Base-by-base conservation (phyloP, 2,888 invertebrate species). In the Chelonus formosanus region DNA sequence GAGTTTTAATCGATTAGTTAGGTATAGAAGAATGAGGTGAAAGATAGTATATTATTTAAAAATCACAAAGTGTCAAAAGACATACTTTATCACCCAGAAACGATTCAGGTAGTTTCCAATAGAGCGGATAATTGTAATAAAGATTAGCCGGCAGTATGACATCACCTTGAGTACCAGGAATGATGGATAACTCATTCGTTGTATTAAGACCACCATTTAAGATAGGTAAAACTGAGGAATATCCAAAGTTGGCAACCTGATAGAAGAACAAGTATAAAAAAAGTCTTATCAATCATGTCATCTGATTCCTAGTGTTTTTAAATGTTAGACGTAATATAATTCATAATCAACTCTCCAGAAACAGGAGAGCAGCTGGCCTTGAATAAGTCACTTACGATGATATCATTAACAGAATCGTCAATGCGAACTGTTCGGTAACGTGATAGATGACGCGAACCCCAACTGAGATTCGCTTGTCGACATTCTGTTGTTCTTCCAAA, bases 401-500 rank as follows among this genome's bases (percentile, higher is more conserved):
- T 75, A 58, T 82, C 80, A 64, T 75, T 75, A 58, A 76, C 71
- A 0, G 80, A 78, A n/a, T 80, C 79, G 55, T 82, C 82, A 60
- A 83, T 73, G 53, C 78, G 78, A 67, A 83, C 78, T 67, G 77
- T 72, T 71, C 87, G 78, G 63, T 85, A 80, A 58, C 88, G 85
- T 54, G 88, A 85, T 68, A 89, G 87, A 76, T 91, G 88, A 48
- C 93, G 89, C 81, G 94, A 92, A 6, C 92, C 92, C 90, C 97
- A 94, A 0, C 92, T 90, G 68, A 93, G 90, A 35, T 89, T 88
- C 0, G 95, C 93, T 83, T 96, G 94, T 44, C 88, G 86, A 83
- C 98, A 98, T 62, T 88, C 88, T 3, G 90, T 87, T 57, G 93
- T 92, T 76, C 96, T 88, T 0, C 93, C 95, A 85, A 98, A 99